Conservation (phyloP, 2,888 invertebrate species). For the Cheiracanthium punctorium region DNA sequence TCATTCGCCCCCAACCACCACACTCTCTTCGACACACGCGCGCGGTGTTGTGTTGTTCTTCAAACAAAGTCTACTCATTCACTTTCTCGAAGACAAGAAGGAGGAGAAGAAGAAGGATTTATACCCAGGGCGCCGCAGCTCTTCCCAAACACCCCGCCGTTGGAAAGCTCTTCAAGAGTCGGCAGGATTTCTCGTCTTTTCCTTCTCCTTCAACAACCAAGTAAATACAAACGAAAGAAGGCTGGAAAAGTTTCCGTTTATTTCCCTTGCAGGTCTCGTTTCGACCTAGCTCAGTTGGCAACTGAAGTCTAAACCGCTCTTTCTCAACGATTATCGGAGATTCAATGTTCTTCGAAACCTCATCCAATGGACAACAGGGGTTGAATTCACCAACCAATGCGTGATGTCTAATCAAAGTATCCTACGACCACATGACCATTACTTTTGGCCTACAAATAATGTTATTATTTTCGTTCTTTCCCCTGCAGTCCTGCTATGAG, state of each 20-base stretch:
- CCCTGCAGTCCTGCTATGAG: too few species aligned
- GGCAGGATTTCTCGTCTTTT: constrained; percentile 25
- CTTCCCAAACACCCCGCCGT: too few species aligned
- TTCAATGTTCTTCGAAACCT: too few species aligned
- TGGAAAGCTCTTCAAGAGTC: not conserved
- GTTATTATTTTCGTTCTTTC: too few species aligned
- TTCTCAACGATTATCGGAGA: too few species aligned
- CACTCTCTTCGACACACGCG: not conserved
- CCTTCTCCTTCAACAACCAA: constrained; percentile 5
- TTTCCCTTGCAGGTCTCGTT: constrained; percentile 52
- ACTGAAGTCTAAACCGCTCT: not conserved
- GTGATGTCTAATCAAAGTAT: not conserved
- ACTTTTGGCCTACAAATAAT: too few species aligned
- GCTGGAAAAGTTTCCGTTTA: not conserved
- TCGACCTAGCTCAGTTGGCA: constrained; percentile 6
- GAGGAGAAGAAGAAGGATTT: too few species aligned
- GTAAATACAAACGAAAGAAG: too few species aligned
- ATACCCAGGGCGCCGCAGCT: too few species aligned
- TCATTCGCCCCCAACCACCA: constrained; percentile 13
- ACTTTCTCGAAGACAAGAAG: not conserved
- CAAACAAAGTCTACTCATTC: constrained; percentile 37
- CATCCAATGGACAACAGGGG: too few species aligned
- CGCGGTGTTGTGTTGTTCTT: not conserved
- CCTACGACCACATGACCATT: too few species aligned
- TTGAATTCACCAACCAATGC: not conserved